These are phyloP conservation scores for Tokudaia tokunoshimensis DNA, from an alignment of 2,797 vertebrate genomes.

Conservation along the genomic window DNA sequence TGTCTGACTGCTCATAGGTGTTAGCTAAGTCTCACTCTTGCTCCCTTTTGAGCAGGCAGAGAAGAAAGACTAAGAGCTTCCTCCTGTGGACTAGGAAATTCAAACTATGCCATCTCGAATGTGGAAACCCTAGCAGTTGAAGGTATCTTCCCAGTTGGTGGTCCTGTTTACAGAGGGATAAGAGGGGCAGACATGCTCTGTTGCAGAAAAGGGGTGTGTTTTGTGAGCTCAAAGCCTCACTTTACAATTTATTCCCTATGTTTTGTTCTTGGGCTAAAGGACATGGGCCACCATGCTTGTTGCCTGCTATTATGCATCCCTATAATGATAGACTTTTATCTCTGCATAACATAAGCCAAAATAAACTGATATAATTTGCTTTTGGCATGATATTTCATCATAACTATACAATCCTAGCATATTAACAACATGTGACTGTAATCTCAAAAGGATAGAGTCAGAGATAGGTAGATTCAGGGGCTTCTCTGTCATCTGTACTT, in stretches of 20 bases:
- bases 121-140: not conserved
- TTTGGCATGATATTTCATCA: not conserved
- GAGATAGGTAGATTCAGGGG: not conserved
- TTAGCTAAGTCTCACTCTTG: not conserved
- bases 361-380: not conserved
- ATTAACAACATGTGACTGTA: not conserved
- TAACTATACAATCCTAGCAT: not conserved
- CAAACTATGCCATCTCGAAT: not conserved
- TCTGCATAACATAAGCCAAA: not conserved
- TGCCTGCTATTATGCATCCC: not conserved
- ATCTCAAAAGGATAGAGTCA: not conserved
- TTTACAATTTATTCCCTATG: not conserved
- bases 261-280: not conserved
- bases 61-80: not conserved
- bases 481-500: not conserved
- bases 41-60: not conserved
- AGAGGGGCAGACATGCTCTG: not conserved
- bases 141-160: not conserved
- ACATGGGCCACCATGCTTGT: not conserved
- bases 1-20: not conserved
- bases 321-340: not conserved
- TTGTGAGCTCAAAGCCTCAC: not conserved
- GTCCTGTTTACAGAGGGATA: not conserved
- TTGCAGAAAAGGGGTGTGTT: not conserved
- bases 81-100: not conserved